phyloP scores from a whole-genome alignment of 2,888 invertebrate genomes.

The Philaethria dido region DNA sequence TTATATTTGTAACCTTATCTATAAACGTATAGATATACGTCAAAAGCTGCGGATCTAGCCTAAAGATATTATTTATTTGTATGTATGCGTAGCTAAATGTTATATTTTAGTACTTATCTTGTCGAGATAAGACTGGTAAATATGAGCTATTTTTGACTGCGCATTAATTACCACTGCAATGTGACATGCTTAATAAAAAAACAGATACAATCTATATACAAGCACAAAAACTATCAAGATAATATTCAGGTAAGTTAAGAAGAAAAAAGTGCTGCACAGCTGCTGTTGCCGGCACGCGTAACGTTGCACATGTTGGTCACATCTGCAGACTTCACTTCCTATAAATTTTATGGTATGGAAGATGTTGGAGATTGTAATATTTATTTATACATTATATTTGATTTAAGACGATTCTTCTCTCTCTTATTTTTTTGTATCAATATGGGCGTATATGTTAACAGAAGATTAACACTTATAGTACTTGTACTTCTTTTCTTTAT shows the following conservation, averaged over 20 bases:
- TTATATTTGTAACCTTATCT: too few relatives aligned
- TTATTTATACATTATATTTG: not conserved
- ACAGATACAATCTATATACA: conserved; percentile 2
- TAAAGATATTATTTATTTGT: conserved; percentile 1
- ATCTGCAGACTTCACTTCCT: conserved; percentile 34
- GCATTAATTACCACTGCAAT: not conserved
- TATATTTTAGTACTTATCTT: conserved; percentile 2
- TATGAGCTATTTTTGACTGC: conserved; percentile 11
- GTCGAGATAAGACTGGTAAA: not conserved
- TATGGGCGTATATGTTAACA: too few relatives aligned
- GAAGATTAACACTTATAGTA: not conserved
- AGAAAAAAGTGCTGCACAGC: conserved; percentile 48
- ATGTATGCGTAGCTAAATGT: not conserved
- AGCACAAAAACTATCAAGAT: conserved; percentile 15
- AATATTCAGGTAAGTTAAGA: conserved; percentile 13
- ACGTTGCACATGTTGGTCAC: conserved; percentile 34
- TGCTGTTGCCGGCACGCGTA: conserved; percentile 55
- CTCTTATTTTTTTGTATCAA: too few relatives aligned
- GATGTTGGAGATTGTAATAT: not conserved
- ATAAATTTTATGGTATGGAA: not conserved
- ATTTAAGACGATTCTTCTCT: not conserved
- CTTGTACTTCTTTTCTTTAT: not conserved
- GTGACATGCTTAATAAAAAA: not conserved
- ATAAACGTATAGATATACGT: too few relatives aligned
- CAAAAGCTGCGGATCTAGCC: not conserved